phyloP scores from a whole-genome alignment of 2,113 vertebrate species.

The Aspiorhynchus laticeps region DNA sequence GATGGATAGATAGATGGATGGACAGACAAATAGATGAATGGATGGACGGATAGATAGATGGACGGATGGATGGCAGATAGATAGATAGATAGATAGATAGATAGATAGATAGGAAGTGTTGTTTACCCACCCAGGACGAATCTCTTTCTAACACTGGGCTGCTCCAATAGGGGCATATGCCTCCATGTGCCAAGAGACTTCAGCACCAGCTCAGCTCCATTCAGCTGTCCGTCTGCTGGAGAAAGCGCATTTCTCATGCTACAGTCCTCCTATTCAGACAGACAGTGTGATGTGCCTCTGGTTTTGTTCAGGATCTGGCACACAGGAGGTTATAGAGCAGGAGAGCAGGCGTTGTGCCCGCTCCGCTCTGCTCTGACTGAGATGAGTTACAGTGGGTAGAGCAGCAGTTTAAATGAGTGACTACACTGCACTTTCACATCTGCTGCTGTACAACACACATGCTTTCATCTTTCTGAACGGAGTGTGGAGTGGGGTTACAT shows the following conservation, averaged over 20 bases:
- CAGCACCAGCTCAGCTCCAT: conserved; percentile 64
- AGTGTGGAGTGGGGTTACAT: not conserved
- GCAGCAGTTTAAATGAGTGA: conserved; percentile 7
- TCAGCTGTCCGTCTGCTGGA: conserved; percentile 55
- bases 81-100: not conserved
- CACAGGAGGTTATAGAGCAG: conserved; percentile 20
- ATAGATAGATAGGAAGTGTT: conserved; percentile 3
- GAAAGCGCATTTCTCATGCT: conserved; percentile 64
- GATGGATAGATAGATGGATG: no score
- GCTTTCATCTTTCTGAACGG: not conserved
- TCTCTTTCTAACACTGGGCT: conserved; percentile 38
- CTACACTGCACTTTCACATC: conserved; percentile 9
- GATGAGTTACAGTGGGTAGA: conserved; percentile 38
- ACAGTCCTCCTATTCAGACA: conserved; percentile 65
- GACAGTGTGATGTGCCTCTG: conserved; percentile 45
- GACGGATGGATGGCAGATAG: not conserved
- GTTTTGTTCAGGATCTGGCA: conserved; percentile 48
- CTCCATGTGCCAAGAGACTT: conserved; percentile 59
- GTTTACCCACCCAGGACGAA: conserved; percentile 48
- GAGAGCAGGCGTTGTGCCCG: conserved; percentile 60
- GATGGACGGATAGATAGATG: not conserved
- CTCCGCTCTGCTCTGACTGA: not conserved
- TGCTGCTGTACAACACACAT: not conserved
- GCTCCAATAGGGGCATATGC: conserved; percentile 53
- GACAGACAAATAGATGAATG: no score